These are phyloP conservation scores for Aurelia aurita complex sp. Pacific DNA, from an alignment of 30 jellyfish, hydroid and myxozoan genomes.

Conservation along the genomic window DNA sequence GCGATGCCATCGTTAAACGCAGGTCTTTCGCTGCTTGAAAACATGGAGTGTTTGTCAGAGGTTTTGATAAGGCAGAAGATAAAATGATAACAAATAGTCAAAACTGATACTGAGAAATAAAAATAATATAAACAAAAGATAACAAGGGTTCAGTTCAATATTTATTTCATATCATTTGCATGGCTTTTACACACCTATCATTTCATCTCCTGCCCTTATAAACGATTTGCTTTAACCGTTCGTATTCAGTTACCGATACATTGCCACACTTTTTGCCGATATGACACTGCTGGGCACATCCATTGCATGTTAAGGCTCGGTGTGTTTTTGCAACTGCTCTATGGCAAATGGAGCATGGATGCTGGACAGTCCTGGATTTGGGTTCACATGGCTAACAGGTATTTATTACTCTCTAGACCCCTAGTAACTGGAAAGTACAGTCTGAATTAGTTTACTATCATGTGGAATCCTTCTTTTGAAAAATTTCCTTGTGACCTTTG, in stretches of 20 bases:
- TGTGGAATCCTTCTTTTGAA: slow-evolving; percentile 17
- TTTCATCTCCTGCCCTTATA: no score
- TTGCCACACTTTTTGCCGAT: slow-evolving; percentile 10
- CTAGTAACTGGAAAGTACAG: slow-evolving; percentile 19
- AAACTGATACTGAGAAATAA: no score
- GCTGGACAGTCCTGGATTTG: slow-evolving; percentile 24
- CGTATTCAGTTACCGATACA: background rate
- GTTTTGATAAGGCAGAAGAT: no score
- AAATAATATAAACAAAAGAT: no score
- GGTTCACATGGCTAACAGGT: slow-evolving; percentile 25
- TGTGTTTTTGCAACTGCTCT: slow-evolving; percentile 34
- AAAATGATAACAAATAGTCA: no score
- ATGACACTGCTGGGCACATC: slow-evolving; percentile 33
- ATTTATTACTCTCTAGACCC: slow-evolving; percentile 8
- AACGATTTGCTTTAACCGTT: slow-evolving; percentile 9
- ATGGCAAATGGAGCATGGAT: slow-evolving; percentile 28
- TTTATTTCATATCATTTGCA: no score
- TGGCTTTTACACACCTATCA: no score
- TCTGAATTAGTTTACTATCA: background rate
- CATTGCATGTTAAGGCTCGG: slow-evolving; percentile 28
- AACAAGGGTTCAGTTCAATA: no score
- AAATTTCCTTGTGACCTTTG: slow-evolving; percentile 16
- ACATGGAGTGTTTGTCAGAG: no score
- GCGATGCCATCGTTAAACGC: no score
- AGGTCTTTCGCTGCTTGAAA: no score